A percentile compares a stretch with the other conserved stretches of the same genome.
phyloP scores from a whole-genome alignment of 2,797 vertebrate species.

The Dermochelys coriacea region DNA sequence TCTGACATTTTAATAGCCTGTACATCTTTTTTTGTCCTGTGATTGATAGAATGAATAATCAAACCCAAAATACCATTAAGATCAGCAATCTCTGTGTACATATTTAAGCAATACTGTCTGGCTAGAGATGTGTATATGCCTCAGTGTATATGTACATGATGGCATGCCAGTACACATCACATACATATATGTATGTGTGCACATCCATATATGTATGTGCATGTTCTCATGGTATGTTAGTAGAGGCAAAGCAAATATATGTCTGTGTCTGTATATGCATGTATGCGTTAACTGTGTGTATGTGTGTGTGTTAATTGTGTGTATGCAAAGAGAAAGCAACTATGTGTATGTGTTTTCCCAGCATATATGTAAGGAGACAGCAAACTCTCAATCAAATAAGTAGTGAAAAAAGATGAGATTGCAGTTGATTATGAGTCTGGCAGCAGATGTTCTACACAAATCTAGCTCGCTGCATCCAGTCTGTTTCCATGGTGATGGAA shows the following conservation, averaged over 20 bases:
- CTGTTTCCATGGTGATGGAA: conserved; percentile 98
- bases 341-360: conserved; percentile 50
- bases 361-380: conserved; percentile 3
- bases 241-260: not conserved
- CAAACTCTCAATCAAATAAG: conserved; percentile 67
- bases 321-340: not conserved
- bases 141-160: not conserved
- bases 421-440: conserved; percentile 83
- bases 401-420: conserved; percentile 72
- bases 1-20: not conserved
- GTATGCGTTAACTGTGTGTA: rapidly evolving
- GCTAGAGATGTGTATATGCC: not conserved
- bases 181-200: rapidly evolving
- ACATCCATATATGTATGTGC: not conserved
- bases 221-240: not conserved
- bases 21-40: not conserved
- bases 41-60: not conserved
- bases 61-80: not conserved
- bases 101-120: not conserved
- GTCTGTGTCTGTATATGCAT: rapidly evolving
- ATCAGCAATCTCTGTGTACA: not conserved
- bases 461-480: conserved; percentile 90
- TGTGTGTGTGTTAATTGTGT: no score
- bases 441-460: conserved; percentile 90
- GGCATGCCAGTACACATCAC: not conserved